Base-by-base conservation (phyloP, 1,140 invertebrate species). In the Kradibia gibbosae region DNA sequence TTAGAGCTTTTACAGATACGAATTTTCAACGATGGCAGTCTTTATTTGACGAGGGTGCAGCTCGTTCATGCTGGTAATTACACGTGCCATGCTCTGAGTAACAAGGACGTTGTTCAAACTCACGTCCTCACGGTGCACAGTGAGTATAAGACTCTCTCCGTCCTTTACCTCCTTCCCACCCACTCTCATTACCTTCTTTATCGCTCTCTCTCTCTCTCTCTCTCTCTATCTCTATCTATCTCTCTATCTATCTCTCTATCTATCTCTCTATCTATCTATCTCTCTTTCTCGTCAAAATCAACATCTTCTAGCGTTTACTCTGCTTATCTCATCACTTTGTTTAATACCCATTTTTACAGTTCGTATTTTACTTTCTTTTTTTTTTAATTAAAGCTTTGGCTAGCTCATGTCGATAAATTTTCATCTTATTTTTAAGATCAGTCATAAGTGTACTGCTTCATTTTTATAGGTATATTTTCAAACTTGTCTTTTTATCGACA, bases 1-100 rank as follows among this genome's bases (percentile, higher is more conserved):
- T 53, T 36, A 50, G 67, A 78, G 57, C 50, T 74, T 73, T 83
- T 82, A 8, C 50, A 94, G 86, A 90, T 95, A 72, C 91, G 94
- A 62, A 94, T 95, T 13, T 95, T 95, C 88, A 93, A 92, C 53
- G 95, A 95, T 84, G 95, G 95, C 0, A 95, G 94, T 31, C 90
- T 97, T 15, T 97, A 96, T 88, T 91, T 96, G 73, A 95, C 94
- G 45, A 93, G 94, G 72, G 93, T 96, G 60, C 95, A 95, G 84
- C 91, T 96, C 45, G 93, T 95, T 31, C 95, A 96, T 87, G 94
- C 95, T 39, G 96, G 96, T 17, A 97, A 97, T 92, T 96, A 96
- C 89, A 95, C 95, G 0, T 97, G 96, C 87, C 94, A 96, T 86
- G 95, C 95, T 34, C 92, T 95, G 83, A 92, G 94, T 42, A 95